Percentiles rank a stretch among this genome's conserved stretches.
phyloP scores from a whole-genome alignment of 2,113 vertebrate genomes.

The Psittacula cyanocephala region DNA sequence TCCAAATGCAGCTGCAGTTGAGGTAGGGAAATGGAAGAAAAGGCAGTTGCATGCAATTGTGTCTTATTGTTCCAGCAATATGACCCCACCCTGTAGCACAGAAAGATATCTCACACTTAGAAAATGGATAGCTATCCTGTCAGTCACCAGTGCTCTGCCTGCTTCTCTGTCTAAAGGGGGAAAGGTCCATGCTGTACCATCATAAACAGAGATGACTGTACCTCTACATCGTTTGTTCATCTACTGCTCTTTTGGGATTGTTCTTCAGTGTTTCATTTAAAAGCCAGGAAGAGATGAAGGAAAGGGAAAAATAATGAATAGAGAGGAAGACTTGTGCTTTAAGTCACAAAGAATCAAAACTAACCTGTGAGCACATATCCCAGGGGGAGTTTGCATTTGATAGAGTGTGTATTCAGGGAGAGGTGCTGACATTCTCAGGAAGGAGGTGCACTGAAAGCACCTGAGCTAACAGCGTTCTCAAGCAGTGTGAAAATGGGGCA shows the following conservation, averaged over 20 bases:
- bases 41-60: not conserved
- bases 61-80: not conserved
- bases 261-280: conserved; percentile 35
- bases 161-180: not conserved
- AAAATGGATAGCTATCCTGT: conserved; percentile 10
- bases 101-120: conserved; percentile 24
- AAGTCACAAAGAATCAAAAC: conserved; percentile 25
- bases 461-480: conserved; percentile 18
- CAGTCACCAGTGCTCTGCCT: not conserved
- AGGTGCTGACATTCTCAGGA: conserved; percentile 3
- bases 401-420: not conserved
- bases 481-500: not conserved
- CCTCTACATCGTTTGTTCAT: not conserved
- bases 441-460: not conserved
- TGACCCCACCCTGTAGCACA: not conserved
- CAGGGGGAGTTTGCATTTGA: not conserved
- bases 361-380: not conserved
- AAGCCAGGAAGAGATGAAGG: not conserved
- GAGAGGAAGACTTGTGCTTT: conserved; percentile 1
- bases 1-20: conserved; percentile 50
- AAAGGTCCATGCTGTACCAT: not conserved
- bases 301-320: not conserved
- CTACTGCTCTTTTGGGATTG: not conserved
- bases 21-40: conserved; percentile 2
- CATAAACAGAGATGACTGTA: not conserved